Percentiles rank a stretch among this genome's conserved stretches.
Evolutionary conservation across 2,113 vertebrate genomes (phyloP).

Genomic region (Chaenogobius annularis): DNA sequence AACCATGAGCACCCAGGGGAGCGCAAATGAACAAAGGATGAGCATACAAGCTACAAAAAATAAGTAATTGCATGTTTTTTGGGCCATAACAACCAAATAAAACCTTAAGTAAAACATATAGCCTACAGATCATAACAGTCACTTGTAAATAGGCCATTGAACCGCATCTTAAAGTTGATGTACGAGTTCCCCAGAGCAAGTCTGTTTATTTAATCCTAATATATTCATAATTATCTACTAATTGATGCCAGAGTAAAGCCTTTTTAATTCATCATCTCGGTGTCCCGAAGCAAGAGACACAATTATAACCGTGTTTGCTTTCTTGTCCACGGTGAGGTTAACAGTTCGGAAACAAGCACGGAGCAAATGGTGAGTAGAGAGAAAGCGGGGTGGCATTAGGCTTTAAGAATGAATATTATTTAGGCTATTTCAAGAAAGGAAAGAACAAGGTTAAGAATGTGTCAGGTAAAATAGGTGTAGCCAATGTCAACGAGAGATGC

Average conservation of each 20-base stretch:
- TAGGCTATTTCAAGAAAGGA: neutral
- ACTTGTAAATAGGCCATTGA: constrained; percentile 49
- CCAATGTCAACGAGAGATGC: neutral
- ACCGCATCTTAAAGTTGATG: constrained; percentile 59
- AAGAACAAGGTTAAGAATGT: neutral
- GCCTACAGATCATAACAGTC: constrained; percentile 41
- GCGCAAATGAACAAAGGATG: constrained; percentile 15
- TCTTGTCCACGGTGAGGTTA: constrained; percentile 63
- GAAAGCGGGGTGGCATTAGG: constrained; percentile 39
- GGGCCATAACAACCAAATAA: constrained; percentile 6
- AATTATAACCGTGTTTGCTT: constrained; percentile 72
- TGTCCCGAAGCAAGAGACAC: constrained; percentile 68
- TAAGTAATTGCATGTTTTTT: constrained; percentile 4
- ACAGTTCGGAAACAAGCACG: constrained; percentile 58
- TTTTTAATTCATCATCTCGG: constrained; percentile 66
- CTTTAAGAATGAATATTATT: constrained; percentile 10
- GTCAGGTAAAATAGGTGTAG: neutral
- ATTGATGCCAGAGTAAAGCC: constrained; percentile 72
- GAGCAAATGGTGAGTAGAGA: constrained; percentile 64
- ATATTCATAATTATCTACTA: constrained; percentile 76
- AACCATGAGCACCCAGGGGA: constrained; percentile 25
- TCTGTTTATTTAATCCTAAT: constrained; percentile 74
- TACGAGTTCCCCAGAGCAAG: constrained; percentile 61
- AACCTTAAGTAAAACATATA: neutral
- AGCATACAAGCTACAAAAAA: neutral